phyloP scores from a whole-genome alignment of 2,113 vertebrate species.

The Gymnogyps californianus region DNA sequence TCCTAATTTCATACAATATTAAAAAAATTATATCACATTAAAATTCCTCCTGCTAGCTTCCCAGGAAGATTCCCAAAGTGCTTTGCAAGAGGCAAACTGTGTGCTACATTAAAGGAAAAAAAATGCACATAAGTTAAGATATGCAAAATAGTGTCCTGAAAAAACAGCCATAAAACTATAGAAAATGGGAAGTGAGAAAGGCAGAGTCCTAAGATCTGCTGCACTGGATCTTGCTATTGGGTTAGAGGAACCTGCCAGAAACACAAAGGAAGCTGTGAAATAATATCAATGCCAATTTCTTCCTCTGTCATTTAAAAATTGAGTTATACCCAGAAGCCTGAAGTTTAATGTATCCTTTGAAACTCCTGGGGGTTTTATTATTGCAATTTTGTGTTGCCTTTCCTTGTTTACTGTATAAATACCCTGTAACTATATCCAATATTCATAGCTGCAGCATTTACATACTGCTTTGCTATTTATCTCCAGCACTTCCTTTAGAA shows the following conservation, averaged over 20 bases:
- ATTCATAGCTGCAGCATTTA: neutral
- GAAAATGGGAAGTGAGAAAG: neutral
- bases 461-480: neutral
- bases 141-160: neutral
- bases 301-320: neutral
- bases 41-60: neutral
- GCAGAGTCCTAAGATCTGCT: neutral
- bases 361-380: neutral
- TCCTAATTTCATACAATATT: constrained; percentile 22
- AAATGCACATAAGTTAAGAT: neutral
- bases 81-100: neutral
- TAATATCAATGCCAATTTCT: neutral
- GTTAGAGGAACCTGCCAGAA: neutral
- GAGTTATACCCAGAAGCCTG: neutral
- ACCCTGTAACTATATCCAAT: neutral
- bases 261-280: neutral
- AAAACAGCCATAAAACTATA: neutral
- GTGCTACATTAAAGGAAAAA: neutral
- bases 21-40: constrained; percentile 16
- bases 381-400: neutral
- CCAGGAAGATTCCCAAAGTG: neutral
- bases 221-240: neutral
- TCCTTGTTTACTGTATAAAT: neutral
- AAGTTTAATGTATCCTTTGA: neutral
- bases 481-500: neutral